Base-by-base conservation (phyloP, 2,888 invertebrate species). In the Sesia apiformis region DNA sequence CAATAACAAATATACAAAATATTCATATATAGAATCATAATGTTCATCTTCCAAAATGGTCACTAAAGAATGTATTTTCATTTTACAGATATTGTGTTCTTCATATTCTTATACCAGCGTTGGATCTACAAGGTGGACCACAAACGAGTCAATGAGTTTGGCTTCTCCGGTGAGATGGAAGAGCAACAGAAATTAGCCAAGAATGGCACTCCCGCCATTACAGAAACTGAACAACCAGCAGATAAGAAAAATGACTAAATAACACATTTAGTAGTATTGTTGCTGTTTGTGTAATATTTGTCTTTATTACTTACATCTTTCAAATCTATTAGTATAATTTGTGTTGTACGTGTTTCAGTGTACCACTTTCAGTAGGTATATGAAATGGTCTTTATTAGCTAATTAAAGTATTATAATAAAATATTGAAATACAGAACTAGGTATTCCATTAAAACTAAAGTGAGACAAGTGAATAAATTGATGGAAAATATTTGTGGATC, bases 71-170 rank as follows among this genome's bases (percentile, higher is more conserved):
- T 42, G 5, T 42, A 42, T 42, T 42, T 40, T 40, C 8, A 38
- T 52, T 62, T 91, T 87, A 55, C 91, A 94, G 97, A 99, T 89
- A 98, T 99, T 69, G 96, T 99, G 51, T 99, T 99, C 92, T 95
- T 99, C 82, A 96, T 99, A 78, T 99, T 98, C 91, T 91, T 99
- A 62, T 99, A 99, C 81, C 99, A 99, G 89, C 94, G 97, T 62
- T 99, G 97, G 95, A 98, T 98, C 65, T 99, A 99, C 90, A 97
- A 97, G 69, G 98, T 97, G 51, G 99, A 99, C 85, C 96, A 94
- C 57, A 94, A 94, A 61, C 93, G 99, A 62, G 93, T 97, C 55
- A 99, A 99, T 83, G 99, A 99, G 81, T 99, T 97, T 90, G 99
- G 99, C n/a, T 98, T 96, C 79, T 96, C 97, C 49, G 97, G 95